phyloP scores from a whole-genome alignment of 2,888 invertebrate species.

The Cancer borealis region DNA sequence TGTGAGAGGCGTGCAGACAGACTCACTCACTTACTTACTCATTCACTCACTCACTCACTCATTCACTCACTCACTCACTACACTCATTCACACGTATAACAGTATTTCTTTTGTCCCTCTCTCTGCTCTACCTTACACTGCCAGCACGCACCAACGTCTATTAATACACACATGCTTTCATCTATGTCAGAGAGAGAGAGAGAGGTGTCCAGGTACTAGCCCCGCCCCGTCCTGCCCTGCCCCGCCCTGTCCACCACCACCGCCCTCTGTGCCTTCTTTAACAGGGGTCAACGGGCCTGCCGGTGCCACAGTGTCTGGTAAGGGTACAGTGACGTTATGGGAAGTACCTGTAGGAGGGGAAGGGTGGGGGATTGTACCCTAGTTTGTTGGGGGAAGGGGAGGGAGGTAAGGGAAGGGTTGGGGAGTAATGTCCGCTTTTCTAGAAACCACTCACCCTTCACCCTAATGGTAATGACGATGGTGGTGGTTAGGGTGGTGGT shows the following conservation, averaged over 20 bases:
- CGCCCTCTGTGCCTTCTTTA: no score
- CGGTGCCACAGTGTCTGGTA: background rate
- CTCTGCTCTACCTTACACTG: background rate
- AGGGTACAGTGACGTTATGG: background rate
- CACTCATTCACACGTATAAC: background rate
- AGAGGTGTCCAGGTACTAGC: background rate
- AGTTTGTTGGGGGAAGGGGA: background rate
- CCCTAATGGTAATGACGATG: background rate
- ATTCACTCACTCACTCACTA: background rate
- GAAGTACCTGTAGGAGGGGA: no score
- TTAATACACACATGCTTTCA: background rate
- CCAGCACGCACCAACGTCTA: background rate
- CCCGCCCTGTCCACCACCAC: no score
- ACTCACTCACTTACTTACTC: no score
- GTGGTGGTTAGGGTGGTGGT: background rate
- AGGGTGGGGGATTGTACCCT: no score
- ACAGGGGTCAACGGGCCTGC: no score
- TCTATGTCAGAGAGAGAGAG: background rate
- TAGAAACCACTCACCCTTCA: background rate
- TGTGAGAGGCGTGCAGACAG: no score
- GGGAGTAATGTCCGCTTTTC: background rate
- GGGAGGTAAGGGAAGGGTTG: background rate
- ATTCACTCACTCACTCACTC: background rate
- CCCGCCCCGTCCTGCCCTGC: no score
- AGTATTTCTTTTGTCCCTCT: background rate